phyloP scores from a whole-genome alignment of 2,888 invertebrate species.

The Dione vanillae region DNA sequence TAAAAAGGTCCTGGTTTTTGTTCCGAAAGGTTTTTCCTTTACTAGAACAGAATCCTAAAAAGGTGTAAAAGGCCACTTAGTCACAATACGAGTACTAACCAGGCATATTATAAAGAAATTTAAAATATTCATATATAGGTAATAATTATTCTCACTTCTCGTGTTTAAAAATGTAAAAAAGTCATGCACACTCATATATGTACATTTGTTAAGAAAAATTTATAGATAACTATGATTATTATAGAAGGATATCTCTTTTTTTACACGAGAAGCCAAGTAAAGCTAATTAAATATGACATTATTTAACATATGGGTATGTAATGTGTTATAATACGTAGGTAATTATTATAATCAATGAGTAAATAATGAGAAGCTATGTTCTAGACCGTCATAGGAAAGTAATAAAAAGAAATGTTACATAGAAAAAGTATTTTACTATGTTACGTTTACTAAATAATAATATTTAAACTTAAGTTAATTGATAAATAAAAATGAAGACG shows the following conservation, averaged over 20 bases:
- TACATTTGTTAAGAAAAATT: no score
- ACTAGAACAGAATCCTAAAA: background rate
- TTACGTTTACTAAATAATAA: no score
- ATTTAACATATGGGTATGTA: constrained; percentile 13
- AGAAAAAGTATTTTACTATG: no score
- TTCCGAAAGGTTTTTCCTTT: background rate
- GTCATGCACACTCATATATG: no score
- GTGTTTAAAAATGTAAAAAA: background rate
- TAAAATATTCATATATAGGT: background rate
- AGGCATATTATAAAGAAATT: background rate
- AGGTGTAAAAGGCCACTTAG: background rate
- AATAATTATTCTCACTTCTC: background rate
- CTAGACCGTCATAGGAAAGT: no score
- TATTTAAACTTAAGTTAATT: no score
- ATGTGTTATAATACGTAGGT: background rate
- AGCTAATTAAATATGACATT: constrained; percentile 19
- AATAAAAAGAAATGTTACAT: no score
- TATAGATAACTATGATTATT: no score
- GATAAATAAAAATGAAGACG: no score
- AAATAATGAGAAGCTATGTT: constrained; percentile 8
- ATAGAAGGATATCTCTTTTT: constrained; percentile 6
- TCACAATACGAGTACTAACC: background rate
- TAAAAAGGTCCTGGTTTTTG: no score
- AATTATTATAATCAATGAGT: constrained; percentile 8
- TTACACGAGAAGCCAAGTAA: constrained; percentile 8